phyloP scores from a whole-genome alignment of 1,140 invertebrate genomes.

The Holotrichia oblita region DNA sequence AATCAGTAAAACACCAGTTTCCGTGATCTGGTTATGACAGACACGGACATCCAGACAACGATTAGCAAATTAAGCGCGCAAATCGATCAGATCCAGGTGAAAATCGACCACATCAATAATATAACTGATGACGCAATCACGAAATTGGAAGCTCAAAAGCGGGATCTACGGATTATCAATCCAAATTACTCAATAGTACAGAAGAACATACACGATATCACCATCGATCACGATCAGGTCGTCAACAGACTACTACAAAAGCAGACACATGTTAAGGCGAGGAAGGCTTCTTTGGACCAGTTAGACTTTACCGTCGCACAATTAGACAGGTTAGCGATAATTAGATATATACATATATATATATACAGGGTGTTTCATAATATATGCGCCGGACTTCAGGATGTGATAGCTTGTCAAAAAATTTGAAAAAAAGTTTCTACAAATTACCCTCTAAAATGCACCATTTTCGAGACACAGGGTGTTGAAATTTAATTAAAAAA shows the following conservation, averaged over 20 bases:
- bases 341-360: too few species aligned
- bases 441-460: too few species aligned
- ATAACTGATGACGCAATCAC: not conserved
- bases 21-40: too few species aligned
- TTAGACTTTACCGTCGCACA: not conserved
- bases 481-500: too few species aligned
- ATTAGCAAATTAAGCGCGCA: not conserved
- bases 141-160: not conserved
- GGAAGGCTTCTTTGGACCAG: not conserved
- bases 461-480: too few species aligned
- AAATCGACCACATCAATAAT: not conserved
- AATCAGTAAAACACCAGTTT: too few species aligned
- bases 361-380: too few species aligned
- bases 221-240: slow-evolving; percentile 14
- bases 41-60: too few species aligned
- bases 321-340: slow-evolving; percentile 11
- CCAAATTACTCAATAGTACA: not conserved
- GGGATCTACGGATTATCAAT: not conserved
- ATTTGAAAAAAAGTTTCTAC: too few species aligned
- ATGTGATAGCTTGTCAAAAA: too few species aligned
- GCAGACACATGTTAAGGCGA: not conserved
- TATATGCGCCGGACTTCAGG: too few species aligned
- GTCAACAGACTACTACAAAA: not conserved
- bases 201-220: slow-evolving; percentile 22
- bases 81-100: not conserved